These are phyloP conservation scores for Catotricha subobsoleta DNA, from an alignment of 2,888 invertebrate genomes.

Conservation along the genomic window DNA sequence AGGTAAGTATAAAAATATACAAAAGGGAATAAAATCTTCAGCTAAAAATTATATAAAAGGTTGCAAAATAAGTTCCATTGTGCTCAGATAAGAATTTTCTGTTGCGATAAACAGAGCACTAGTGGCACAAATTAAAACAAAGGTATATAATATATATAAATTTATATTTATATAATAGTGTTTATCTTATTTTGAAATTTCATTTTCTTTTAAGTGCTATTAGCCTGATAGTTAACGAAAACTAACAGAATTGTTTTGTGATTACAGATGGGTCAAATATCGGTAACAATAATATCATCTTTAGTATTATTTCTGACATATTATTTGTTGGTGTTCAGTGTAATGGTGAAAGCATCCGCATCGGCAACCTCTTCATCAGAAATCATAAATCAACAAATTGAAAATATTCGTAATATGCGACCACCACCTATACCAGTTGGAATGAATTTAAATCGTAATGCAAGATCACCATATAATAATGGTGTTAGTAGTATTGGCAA, in stretches of 20 bases:
- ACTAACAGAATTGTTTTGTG: too few relatives aligned
- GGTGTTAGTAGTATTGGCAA: neutral
- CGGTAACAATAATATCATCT: conserved; percentile 3
- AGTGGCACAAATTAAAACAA: too few relatives aligned
- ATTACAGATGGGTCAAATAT: conserved; percentile 6
- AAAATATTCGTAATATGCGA: neutral
- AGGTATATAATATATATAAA: too few relatives aligned
- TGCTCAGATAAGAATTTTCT: too few relatives aligned
- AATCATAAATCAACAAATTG: neutral
- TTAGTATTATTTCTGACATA: conserved; percentile 2
- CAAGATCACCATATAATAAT: neutral
- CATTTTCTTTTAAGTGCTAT: too few relatives aligned
- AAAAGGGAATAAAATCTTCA: neutral
- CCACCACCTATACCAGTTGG: too few relatives aligned
- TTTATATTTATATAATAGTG: too few relatives aligned
- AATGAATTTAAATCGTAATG: conserved; percentile 2
- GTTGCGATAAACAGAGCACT: too few relatives aligned
- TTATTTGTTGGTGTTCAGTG: conserved; percentile 4
- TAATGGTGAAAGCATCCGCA: neutral
- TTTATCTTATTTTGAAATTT: too few relatives aligned
- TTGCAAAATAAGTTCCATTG: too few relatives aligned
- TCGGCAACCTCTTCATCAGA: neutral
- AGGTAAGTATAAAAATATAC: too few relatives aligned
- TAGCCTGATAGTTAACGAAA: too few relatives aligned
- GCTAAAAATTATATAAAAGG: neutral